Base-by-base conservation (phyloP, 2,888 invertebrate species). In the Cephonodes hylas region DNA sequence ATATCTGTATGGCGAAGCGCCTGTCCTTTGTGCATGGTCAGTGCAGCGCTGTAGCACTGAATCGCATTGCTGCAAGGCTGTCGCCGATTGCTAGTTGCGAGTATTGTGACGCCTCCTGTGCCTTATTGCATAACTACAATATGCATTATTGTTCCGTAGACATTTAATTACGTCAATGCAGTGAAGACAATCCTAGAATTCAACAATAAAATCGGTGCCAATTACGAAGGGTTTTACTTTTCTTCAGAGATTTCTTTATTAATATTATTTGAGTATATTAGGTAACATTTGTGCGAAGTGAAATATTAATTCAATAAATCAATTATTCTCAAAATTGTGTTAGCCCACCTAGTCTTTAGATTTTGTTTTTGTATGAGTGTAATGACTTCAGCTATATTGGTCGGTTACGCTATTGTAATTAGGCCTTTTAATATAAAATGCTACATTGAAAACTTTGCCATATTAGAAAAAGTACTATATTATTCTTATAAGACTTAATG, bases 371-470 rank as follows among this genome's bases (percentile, higher is more conserved):
- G 77, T 77, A 84, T 77, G 84, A 82, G 79, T 84, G 83, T 77
- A 80, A 80, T 78, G 79, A 78, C 79, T 82, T 85, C 85, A 80
- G 77, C 79, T 84, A 85, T 83, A 79, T 85, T 79, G 81, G 81
- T 85, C 79, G 79, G 77, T 75, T 78, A 84, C 78, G 72, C 77
- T 80, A 80, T 81, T 83, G 80, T 83, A 84, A 86, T 88, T 86
- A 88, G 86, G 81, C 82, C 80, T 87, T 38, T 79, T 67, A 72
- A 66, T 79, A 79, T 82, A 77, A 85, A 89, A 90, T 89, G 85
- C 91, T 91, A 91, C 91, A 91, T 90, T 90, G 92, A 91, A 91
- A 92, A 91, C 91, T 91, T 91, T 91, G 92, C 92, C 92, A 92
- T 92, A 92, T 92, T 92, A 92, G 91, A 89, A 84, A 91, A 87